Base-by-base conservation (phyloP, 2,113 vertebrate genomes). In the Aldabrachelys gigantea region DNA sequence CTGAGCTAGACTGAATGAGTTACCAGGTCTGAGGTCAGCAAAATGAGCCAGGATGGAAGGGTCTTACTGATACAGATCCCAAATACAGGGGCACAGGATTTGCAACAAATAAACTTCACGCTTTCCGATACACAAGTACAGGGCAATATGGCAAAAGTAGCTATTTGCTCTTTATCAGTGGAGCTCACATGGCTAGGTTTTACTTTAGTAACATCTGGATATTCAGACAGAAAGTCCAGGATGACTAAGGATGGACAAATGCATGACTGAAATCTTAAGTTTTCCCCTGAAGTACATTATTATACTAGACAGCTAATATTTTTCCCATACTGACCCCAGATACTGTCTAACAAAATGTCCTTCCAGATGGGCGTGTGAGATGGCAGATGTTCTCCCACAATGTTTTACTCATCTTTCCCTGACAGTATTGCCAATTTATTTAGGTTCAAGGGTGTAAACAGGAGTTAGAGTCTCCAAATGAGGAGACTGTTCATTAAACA, bases 331-430 rank as follows among this genome's bases (percentile, higher is more conserved):
- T 96, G 91, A 96, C 91, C 84, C 84, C 80, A 90, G 92, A 54
- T 52, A 59, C 54, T 96, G 90, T 95, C 10, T 1, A 89, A 91
- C 93, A 93, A 41, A 88, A 56, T 92, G 95, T 96, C 93, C 96
- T 96, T 98, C 95, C 96, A 97, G 96, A 91, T 76, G 25, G 0
- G 85, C 13, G 5, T 29, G 92, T 94, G 94, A 90, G 92, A 87
- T 56, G 3, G 95, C 98, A 98, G 97, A 97, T 98, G 98, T 98
- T 98, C 89, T 91, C 97, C 94, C 95, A 96, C 38, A 11, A 49
- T 95, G 90, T 82, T 87, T 7, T 49, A 62, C 83, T 89, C 91
- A 90, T 86, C 10, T 92, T 82, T 90, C 85, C 89, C n/a, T 0
- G n/a, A 50, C 6, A 2, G 49, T n/a, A 53, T 25, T 93, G 89